Conservation (phyloP, 2,797 vertebrate species). For the Scolopax rusticola region DNA sequence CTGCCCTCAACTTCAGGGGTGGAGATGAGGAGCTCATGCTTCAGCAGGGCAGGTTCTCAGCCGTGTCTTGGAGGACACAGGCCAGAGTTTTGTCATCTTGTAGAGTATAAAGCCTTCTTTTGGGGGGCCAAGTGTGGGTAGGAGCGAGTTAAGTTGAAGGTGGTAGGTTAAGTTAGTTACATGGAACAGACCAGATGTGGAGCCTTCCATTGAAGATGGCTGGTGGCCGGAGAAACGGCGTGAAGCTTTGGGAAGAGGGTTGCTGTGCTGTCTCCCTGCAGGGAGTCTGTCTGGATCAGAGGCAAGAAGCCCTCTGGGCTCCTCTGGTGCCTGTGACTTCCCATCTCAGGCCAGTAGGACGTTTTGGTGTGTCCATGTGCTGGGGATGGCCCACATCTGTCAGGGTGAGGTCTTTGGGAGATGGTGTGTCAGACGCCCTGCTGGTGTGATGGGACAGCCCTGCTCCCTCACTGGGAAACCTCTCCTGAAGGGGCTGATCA, state of each 20-base stretch:
- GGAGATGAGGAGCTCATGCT: neutral
- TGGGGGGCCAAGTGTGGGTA: neutral
- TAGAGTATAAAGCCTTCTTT: neutral
- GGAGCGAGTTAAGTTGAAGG: neutral
- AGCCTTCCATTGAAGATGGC: accelerated
- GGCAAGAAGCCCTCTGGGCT: accelerated
- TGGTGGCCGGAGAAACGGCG: neutral
- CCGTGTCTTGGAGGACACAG: neutral
- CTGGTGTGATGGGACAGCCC: neutral
- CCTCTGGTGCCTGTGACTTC: neutral
- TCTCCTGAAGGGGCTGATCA: neutral
- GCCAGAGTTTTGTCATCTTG: neutral
- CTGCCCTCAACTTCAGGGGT: neutral
- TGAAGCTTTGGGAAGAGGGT: neutral
- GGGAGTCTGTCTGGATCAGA: neutral
- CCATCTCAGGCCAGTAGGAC: neutral
- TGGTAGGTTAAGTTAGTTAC: neutral
- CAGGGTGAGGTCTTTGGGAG: neutral
- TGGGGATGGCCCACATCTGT: accelerated
- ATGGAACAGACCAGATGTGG: accelerated
- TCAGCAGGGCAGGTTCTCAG: neutral
- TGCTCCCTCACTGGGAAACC: neutral
- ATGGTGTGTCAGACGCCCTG: neutral
- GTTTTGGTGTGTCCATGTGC: accelerated
- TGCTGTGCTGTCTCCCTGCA: neutral